Conservation (phyloP, 2,113 vertebrate genomes). For the Colius striatus region DNA sequence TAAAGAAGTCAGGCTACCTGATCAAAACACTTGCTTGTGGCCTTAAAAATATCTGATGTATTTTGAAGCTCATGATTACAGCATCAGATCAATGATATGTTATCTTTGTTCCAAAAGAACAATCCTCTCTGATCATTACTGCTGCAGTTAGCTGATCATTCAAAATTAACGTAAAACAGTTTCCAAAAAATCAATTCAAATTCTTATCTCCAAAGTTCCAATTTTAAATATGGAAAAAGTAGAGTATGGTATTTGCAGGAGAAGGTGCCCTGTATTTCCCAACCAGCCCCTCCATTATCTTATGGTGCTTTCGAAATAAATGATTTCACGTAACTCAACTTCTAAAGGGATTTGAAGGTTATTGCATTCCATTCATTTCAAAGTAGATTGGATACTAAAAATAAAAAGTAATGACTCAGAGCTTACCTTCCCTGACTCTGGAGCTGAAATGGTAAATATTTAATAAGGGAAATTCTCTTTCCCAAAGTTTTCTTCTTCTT, state of each 20-base stretch:
- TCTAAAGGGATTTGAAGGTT: constrained; percentile 41
- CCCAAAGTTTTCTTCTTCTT: constrained; percentile 18
- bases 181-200: constrained; percentile 6
- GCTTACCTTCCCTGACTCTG: constrained; percentile 35
- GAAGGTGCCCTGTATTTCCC: neutral
- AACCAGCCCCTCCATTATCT: constrained; percentile 18
- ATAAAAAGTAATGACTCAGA: constrained; percentile 51
- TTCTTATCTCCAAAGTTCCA: constrained; percentile 3
- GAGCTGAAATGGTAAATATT: constrained; percentile 64
- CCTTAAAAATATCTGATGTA: constrained; percentile 7
- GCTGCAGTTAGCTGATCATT: constrained; percentile 39
- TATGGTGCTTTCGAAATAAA: constrained; percentile 30
- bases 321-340: constrained; percentile 8
- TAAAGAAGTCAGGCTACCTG: neutral
- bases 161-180: constrained; percentile 51
- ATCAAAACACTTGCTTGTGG: constrained; percentile 5
- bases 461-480: constrained; percentile 30
- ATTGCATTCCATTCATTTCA: constrained; percentile 18
- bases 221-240: constrained; percentile 2
- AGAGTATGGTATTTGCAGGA: neutral
- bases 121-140: constrained; percentile 29
- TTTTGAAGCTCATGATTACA: neutral
- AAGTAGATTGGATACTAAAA: constrained; percentile 57
- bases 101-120: constrained; percentile 47
- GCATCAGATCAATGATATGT: constrained; percentile 31